A percentile compares a stretch with the other conserved stretches of the same genome.
Evolutionary conservation across 1,140 invertebrate genomes (phyloP).

Genomic region (Orchestia grillus): DNA sequence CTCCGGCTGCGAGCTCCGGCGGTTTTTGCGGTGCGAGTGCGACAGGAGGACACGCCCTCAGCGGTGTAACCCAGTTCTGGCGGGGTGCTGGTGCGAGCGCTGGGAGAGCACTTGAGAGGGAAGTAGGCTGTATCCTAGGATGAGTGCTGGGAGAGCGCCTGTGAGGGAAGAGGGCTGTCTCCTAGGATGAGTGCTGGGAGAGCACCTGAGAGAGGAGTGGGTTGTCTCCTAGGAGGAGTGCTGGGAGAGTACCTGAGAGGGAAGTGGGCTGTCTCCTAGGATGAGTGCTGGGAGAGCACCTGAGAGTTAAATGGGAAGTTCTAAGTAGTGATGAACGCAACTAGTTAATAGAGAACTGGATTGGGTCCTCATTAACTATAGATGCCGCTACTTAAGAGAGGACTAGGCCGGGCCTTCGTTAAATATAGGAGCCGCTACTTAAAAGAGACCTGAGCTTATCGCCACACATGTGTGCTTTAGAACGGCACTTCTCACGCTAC

Average conservation of each 20-base stretch:
- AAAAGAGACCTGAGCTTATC: too few species aligned
- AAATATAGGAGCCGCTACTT: too few species aligned
- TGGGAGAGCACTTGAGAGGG: neutral
- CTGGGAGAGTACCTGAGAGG: neutral
- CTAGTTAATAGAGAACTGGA: neutral
- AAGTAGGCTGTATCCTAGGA: neutral
- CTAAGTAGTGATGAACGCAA: too few species aligned
- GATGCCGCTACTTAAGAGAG: neutral
- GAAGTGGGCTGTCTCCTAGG: neutral
- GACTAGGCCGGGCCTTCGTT: neutral
- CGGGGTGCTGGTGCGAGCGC: neutral
- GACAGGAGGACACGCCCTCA: neutral
- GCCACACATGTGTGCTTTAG: too few species aligned
- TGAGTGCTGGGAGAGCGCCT: neutral
- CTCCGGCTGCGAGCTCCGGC: neutral
- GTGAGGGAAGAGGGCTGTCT: too few species aligned
- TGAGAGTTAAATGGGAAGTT: neutral
- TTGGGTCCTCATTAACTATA: neutral
- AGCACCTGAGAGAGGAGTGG: neutral
- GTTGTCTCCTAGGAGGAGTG: neutral
- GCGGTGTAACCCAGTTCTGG: neutral
- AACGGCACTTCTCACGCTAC: too few species aligned
- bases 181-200: neutral
- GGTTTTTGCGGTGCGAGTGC: neutral
- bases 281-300: neutral